phyloP scores from a whole-genome alignment of 2,797 vertebrate genomes.

The Paedocypris micromegethes region DNA sequence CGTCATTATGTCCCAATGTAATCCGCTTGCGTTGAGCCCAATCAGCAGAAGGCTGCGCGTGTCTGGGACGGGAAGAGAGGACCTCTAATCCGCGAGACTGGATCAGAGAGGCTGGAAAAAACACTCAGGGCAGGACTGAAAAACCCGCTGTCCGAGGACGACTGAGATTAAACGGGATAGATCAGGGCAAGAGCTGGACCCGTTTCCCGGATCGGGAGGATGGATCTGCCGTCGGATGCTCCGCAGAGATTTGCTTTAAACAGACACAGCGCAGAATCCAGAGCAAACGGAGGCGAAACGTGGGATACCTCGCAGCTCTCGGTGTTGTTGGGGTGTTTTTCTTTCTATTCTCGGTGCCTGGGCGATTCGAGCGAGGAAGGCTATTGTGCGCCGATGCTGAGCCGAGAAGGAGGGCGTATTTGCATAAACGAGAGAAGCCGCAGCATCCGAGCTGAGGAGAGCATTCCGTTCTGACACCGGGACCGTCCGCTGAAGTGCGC shows the following conservation, averaged over 20 bases:
- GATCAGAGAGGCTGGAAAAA: constrained; percentile 75
- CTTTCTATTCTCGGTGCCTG: constrained; percentile 21
- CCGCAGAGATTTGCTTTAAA: constrained; percentile 56
- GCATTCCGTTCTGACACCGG: constrained; percentile 30
- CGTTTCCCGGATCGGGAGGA: constrained; percentile 59
- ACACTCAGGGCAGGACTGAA: constrained; percentile 62
- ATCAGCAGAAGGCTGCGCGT: constrained; percentile 84
- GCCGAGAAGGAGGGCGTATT: constrained; percentile 41
- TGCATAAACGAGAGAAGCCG: constrained; percentile 37
- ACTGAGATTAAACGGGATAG: constrained; percentile 70
- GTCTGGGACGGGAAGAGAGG: constrained; percentile 77
- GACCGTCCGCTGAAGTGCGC: constrained; percentile 22
- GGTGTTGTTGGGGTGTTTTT: constrained; percentile 18
- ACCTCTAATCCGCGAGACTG: constrained; percentile 79
- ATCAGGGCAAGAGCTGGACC: constrained; percentile 64
- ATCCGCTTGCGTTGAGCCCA: constrained; percentile 90
- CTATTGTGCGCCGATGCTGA: constrained; percentile 21
- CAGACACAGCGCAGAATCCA: constrained; percentile 37
- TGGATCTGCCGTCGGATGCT: constrained; percentile 61
- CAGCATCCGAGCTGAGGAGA: constrained; percentile 36
- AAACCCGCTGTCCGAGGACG: constrained; percentile 65
- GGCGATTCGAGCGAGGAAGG: constrained; percentile 30
- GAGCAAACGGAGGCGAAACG: constrained; percentile 12
- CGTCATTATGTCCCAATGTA: constrained; percentile 97
- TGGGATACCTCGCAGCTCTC: constrained; percentile 6